Evolutionary conservation across 2,797 vertebrate genomes (phyloP), one percentile per base, ranked within the genome.

Genomic region (Gambelia wislizenii): DNA sequence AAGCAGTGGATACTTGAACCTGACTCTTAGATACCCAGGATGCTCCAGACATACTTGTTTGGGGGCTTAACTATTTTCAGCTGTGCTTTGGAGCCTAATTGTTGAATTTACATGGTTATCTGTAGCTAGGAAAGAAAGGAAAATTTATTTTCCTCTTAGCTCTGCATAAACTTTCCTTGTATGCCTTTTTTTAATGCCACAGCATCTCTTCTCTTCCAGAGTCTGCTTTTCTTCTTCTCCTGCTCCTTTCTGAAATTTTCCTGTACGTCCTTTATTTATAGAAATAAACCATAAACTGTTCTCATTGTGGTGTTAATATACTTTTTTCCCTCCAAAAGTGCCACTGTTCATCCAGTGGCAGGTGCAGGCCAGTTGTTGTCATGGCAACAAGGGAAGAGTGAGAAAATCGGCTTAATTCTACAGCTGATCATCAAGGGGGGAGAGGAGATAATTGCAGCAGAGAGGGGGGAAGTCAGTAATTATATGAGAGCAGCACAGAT

Each of bases 351-450:
- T 86, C 92, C 94, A 92, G 92, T 91, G 93, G 91, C 94, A 95
- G 95, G 94, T 95, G 94, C 92, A 89, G 93, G 92, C 94, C 95
- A 94, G 81, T 89, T 89, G 94, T 95, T 93, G 87, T 90, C 93
- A 94, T 95, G 91, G 87, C 90, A 95, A 96, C 90, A 30, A 69
- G 92, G 93, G 92, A 92, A 95, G 90, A 87, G 83, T n/a, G 59
- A 94, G 92, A 91, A 92, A 93, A 92, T 90, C 84, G 56, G 84
- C 91, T 95, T 95, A 92, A 94, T 95, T 96, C 92, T 76, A 89
- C 91, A 95, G 93, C 94, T 95, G 94, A 94, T 96, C 92, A 94
- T 96, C 95, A 96, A 93, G 92, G 70, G 91, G 84, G 84, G 83
- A 83, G 76, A 79, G 33, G 83, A 86, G 44, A 95, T 95, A 91